Conservation (phyloP, 2,113 vertebrate species). For the Myrmecobius fasciatus region DNA sequence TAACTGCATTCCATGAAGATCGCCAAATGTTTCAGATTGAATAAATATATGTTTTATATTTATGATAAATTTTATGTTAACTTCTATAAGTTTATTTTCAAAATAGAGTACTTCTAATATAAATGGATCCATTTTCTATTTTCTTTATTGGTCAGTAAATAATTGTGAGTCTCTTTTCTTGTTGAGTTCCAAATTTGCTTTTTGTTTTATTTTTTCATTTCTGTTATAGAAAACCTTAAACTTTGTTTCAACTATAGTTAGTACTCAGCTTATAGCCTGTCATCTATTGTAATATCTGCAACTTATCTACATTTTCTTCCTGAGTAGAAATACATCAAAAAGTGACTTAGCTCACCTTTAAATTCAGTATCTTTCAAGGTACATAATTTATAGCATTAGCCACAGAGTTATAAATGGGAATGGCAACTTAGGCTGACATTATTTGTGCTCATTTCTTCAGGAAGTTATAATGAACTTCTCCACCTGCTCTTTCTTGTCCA, state of each 20-base stretch:
- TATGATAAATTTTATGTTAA: not conserved
- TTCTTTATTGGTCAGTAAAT: not conserved
- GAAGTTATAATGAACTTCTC: not conserved
- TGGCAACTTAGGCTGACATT: not conserved
- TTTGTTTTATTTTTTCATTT: not conserved
- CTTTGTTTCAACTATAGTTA: not conserved
- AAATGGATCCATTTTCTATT: not conserved
- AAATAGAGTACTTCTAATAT: not conserved
- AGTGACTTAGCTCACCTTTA: not conserved
- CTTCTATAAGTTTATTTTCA: not conserved
- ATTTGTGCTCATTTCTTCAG: not conserved
- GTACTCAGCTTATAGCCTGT: not conserved
- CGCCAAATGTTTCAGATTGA: conserved; percentile 30
- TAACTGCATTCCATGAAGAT: conserved; percentile 31
- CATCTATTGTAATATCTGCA: not conserved
- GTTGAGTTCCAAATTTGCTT: not conserved
- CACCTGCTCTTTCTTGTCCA: not conserved
- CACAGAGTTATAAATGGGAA: not conserved
- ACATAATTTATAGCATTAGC: not conserved
- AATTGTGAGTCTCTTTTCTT: not conserved
- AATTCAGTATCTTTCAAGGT: not conserved
- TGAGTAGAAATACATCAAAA: not conserved
- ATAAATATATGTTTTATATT: conserved; percentile 4
- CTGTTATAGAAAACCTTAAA: not conserved
- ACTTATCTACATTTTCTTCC: not conserved